Evolutionary conservation across 2,113 vertebrate genomes (phyloP).

Genomic region (Urocynchramus pylzowi): DNA sequence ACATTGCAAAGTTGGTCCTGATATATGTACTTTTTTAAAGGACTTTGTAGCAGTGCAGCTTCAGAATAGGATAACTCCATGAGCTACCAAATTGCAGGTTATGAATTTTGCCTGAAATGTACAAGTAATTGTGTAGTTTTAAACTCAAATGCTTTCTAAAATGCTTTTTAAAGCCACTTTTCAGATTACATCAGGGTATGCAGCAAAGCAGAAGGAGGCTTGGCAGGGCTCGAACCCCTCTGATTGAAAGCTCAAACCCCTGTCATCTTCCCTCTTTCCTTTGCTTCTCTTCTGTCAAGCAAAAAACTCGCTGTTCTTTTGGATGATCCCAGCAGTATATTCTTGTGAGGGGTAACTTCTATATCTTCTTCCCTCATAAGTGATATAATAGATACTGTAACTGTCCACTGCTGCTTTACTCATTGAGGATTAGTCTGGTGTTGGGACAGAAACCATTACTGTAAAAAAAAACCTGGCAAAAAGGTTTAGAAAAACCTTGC

Average conservation of each 20-base stretch:
- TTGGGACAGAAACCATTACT: neutral
- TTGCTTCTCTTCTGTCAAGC: neutral
- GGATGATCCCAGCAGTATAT: neutral
- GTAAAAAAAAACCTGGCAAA: neutral
- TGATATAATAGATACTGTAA: neutral
- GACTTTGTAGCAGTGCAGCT: neutral
- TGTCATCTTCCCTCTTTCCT: neutral
- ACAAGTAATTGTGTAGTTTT: neutral
- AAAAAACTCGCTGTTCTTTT: accelerated
- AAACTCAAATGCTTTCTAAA: neutral
- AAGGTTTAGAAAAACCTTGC: neutral
- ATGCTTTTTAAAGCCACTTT: neutral
- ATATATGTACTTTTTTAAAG: neutral
- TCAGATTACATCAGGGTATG: neutral
- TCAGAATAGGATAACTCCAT: neutral
- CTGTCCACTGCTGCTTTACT: neutral
- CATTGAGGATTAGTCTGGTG: neutral
- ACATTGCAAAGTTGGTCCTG: neutral
- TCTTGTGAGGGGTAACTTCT: neutral
- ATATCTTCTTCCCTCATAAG: neutral
- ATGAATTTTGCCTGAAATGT: neutral
- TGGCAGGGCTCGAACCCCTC: neutral
- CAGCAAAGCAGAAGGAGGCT: neutral
- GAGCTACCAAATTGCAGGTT: neutral
- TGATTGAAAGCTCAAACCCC: neutral